Percentiles rank a stretch among this genome's conserved stretches.
phyloP scores from a whole-genome alignment of 1,140 invertebrate species.

The Lasioglossum baleicum region DNA sequence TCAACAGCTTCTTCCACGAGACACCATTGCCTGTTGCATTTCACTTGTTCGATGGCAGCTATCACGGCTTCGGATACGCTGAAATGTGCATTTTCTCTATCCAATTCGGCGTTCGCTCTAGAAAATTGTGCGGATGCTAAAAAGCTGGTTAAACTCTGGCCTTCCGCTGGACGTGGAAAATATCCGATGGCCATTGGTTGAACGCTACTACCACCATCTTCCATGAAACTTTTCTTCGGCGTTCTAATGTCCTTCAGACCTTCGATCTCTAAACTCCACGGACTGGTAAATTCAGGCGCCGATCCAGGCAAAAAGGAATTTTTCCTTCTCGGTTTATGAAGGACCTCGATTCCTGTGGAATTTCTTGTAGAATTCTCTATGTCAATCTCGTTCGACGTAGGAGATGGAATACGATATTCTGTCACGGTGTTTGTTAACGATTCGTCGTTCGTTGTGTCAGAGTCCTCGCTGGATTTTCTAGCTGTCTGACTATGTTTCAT shows the following conservation, averaged over 20 bases:
- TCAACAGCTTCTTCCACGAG: slow-evolving; percentile 79
- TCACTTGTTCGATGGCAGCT: slow-evolving; percentile 88
- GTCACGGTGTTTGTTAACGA: slow-evolving; percentile 17
- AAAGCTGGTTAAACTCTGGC: slow-evolving; percentile 88
- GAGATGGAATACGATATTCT: slow-evolving; percentile 30
- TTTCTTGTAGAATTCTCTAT: neutral
- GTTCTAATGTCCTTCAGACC: slow-evolving; percentile 81
- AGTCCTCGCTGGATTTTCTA: slow-evolving; percentile 48
- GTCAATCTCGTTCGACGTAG: neutral
- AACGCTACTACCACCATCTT: slow-evolving; percentile 82
- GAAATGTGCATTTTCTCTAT: slow-evolving; percentile 93
- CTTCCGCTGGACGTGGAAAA: slow-evolving; percentile 84
- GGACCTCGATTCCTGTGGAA: slow-evolving; percentile 19
- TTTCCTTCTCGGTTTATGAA: slow-evolving; percentile 48
- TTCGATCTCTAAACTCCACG: slow-evolving; percentile 70
- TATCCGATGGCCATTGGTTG: slow-evolving; percentile 82
- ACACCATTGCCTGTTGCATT: slow-evolving; percentile 77
- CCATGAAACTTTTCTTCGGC: slow-evolving; percentile 83
- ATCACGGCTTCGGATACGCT: slow-evolving; percentile 92
- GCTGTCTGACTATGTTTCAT: slow-evolving; percentile 21
- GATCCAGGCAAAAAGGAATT: slow-evolving; percentile 63
- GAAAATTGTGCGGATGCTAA: slow-evolving; percentile 87
- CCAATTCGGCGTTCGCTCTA: slow-evolving; percentile 87
- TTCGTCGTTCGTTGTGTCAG: slow-evolving; percentile 60
- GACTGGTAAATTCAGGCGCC: slow-evolving; percentile 67